A percentile compares a stretch with the other conserved stretches of the same genome.
Evolutionary conservation across 1,140 invertebrate species (phyloP).

Genomic region (Orussus abietinus): DNA sequence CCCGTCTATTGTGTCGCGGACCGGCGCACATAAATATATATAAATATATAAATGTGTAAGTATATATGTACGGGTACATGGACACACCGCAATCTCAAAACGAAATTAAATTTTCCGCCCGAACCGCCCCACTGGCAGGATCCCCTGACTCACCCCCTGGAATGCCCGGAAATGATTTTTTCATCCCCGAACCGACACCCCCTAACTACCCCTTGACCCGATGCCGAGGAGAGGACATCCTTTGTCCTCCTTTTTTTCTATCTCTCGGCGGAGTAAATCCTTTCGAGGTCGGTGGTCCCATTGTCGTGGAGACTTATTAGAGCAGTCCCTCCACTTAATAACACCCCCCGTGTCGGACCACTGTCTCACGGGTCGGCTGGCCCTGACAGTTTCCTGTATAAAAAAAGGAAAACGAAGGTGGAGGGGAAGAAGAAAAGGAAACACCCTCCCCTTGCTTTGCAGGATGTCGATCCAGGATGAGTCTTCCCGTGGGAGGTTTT

Average conservation of each 20-base stretch:
- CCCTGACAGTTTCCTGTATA: background rate
- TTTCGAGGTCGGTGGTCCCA: constrained; percentile 13
- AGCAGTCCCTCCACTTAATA: constrained; percentile 13
- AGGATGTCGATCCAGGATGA: too few relatives aligned
- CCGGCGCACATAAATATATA: too few relatives aligned
- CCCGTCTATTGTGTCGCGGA: too few relatives aligned
- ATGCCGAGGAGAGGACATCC: background rate
- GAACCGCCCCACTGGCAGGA: constrained; percentile 16
- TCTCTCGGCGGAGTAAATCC: constrained; percentile 19
- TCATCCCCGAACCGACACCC: constrained; percentile 20
- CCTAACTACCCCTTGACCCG: too few relatives aligned
- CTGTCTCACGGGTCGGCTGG: constrained; percentile 4
- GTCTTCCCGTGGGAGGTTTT: constrained; percentile 22
- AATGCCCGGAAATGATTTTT: constrained; percentile 22
- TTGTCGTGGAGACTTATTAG: constrained; percentile 21
- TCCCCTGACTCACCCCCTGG: constrained; percentile 13
- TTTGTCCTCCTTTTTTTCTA: constrained; percentile 13
- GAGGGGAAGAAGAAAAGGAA: constrained; percentile 16
- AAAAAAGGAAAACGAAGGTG: background rate
- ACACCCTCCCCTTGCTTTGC: too few relatives aligned
- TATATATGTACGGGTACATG: constrained; percentile 20
- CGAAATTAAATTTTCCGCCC: constrained; percentile 23
- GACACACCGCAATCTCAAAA: constrained; percentile 17
- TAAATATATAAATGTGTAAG: too few relatives aligned
- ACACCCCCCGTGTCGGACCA: constrained; percentile 7